Percentiles rank a stretch among this genome's conserved stretches.
Conservation (phyloP, 2,888 invertebrate species). For the Zele albiditarsus region DNA sequence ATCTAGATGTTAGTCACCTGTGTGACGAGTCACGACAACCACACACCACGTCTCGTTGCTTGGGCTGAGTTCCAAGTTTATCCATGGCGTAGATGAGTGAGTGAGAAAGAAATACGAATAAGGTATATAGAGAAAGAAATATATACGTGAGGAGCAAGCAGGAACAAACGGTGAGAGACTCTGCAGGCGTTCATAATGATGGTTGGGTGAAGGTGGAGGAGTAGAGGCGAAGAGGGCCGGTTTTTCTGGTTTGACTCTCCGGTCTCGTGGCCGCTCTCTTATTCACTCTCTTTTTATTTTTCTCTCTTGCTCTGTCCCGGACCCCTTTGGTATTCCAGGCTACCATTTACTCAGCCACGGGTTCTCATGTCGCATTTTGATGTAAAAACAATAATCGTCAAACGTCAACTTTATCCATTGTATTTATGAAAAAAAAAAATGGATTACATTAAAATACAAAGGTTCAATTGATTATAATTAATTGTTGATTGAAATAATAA, state of each 20-base stretch:
- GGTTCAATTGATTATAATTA: neutral
- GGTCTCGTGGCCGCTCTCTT: constrained; percentile 50
- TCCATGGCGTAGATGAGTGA: constrained; percentile 12
- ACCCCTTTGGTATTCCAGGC: constrained; percentile 51
- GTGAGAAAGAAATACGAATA: constrained; percentile 7
- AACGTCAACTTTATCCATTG: neutral
- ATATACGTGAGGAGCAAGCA: constrained; percentile 33
- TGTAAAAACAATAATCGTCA: constrained; percentile 8
- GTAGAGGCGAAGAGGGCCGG: constrained; percentile 62
- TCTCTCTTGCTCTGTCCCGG: constrained; percentile 33
- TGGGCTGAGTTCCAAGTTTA: constrained; percentile 19
- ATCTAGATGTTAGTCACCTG: constrained; percentile 42
- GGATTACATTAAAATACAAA: neutral
- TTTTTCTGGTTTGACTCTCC: constrained; percentile 69
- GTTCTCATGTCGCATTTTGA: constrained; percentile 50
- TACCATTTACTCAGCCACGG: constrained; percentile 54
- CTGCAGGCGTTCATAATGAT: constrained; percentile 7
- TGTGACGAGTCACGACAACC: constrained; percentile 27
- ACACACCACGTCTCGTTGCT: constrained; percentile 12
- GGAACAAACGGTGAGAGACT: constrained; percentile 30
- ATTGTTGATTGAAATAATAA: neutral
- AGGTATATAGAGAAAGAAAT: constrained; percentile 25
- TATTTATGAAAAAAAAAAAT: neutral
- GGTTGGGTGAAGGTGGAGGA: constrained; percentile 42
- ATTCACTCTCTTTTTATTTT: constrained; percentile 33